Evolutionary conservation across 2,113 vertebrate genomes (phyloP).

Genomic region (Okapia johnstoni): DNA sequence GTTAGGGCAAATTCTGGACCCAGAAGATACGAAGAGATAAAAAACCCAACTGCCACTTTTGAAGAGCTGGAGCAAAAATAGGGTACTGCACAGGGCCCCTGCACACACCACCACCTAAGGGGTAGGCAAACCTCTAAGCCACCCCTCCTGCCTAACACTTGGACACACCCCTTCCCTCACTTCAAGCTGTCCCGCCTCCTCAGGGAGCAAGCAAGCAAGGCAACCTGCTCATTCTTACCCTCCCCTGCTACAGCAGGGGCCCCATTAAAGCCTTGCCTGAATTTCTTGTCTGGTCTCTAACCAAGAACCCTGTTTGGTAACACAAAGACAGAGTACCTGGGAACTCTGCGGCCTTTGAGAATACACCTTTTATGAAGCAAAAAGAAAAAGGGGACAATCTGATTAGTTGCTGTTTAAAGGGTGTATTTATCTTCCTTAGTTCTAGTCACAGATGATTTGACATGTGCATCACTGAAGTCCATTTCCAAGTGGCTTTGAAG

Average conservation of each 20-base stretch:
- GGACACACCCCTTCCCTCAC: neutral
- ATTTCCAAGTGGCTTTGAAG: conserved; percentile 28
- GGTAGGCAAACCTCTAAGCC: neutral
- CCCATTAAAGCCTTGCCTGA: neutral
- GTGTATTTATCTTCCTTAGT: conserved; percentile 31
- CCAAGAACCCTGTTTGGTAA: neutral
- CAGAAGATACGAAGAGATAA: neutral
- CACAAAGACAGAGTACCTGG: neutral
- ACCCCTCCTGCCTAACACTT: rapidly evolving
- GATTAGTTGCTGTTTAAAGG: neutral
- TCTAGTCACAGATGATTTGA: conserved; percentile 32
- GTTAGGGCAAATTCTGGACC: neutral
- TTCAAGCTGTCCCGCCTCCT: neutral
- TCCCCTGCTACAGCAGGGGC: neutral
- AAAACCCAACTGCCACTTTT: neutral
- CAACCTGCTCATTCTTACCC: neutral
- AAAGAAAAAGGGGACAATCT: neutral
- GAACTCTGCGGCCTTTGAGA: neutral
- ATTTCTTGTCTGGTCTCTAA: neutral
- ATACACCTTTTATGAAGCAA: neutral
- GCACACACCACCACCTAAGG: neutral
- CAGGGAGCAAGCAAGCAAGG: neutral
- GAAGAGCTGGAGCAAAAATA: neutral
- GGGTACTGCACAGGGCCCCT: neutral
- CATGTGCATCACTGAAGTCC: conserved; percentile 13